These are phyloP conservation scores for Teleogryllus oceanicus DNA, from an alignment of 2,888 invertebrate species.

Conservation along the genomic window DNA sequence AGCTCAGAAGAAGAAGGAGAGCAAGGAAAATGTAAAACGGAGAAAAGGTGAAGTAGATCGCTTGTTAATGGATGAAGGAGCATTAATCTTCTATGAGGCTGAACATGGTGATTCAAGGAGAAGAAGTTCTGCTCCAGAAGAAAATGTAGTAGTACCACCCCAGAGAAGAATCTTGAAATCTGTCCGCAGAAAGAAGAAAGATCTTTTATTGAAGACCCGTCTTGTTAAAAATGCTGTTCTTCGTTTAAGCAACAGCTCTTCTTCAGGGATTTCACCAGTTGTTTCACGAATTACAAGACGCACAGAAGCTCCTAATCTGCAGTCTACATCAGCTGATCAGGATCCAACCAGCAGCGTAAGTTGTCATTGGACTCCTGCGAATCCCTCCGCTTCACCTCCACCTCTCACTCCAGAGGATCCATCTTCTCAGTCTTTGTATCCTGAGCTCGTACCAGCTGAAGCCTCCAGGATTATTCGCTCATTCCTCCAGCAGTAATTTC, in stretches of 20 bases:
- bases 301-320: constrained; percentile 23
- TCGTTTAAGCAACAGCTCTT: constrained; percentile 48
- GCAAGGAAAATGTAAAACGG: constrained; percentile 51
- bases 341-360: constrained; percentile 34
- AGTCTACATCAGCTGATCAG: not conserved
- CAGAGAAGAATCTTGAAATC: constrained; percentile 37
- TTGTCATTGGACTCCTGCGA: constrained; percentile 38
- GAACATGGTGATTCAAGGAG: constrained; percentile 51
- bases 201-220: constrained; percentile 56
- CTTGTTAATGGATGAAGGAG: constrained; percentile 79
- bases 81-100: constrained; percentile 81
- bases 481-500: constrained; percentile 63
- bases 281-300: constrained; percentile 50
- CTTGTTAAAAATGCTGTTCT: constrained; percentile 60
- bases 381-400: constrained; percentile 30
- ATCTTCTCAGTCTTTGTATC: constrained; percentile 59
- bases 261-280: constrained; percentile 43
- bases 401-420: constrained; percentile 30
- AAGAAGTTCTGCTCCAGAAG: constrained; percentile 32
- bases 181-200: constrained; percentile 42
- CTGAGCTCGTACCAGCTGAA: constrained; percentile 56
- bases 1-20: not conserved
- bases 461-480: constrained; percentile 75
- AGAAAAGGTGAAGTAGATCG: constrained; percentile 70
- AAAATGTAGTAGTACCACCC: constrained; percentile 43